Conservation (phyloP, 2,797 vertebrate species). For the Pseudochirops corinnae region DNA sequence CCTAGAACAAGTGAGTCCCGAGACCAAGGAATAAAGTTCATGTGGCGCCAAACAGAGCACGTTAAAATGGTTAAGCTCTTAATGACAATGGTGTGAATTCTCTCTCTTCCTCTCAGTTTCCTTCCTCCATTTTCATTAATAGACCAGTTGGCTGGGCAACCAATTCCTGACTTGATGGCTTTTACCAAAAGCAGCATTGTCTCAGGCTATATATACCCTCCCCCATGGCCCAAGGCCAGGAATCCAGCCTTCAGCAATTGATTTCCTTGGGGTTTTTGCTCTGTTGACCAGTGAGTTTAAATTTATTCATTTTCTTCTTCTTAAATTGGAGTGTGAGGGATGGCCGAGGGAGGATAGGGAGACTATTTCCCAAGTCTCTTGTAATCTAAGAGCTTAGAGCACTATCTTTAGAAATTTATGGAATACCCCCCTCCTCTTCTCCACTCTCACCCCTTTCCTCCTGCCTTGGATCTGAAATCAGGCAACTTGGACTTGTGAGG, state of each 20-base stretch:
- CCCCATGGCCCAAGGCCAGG: neutral
- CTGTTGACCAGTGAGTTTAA: neutral
- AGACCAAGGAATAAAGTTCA: neutral
- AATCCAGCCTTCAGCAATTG: neutral
- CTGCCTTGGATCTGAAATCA: neutral
- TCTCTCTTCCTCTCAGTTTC: neutral
- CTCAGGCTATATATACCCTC: neutral
- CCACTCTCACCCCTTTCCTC: neutral
- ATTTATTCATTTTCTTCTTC: neutral
- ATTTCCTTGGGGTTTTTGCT: neutral
- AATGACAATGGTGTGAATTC: constrained; percentile 1
- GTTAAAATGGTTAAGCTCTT: neutral
- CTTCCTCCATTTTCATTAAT: constrained; percentile 1
- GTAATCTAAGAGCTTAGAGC: neutral
- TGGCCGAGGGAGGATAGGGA: neutral
- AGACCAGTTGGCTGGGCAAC: neutral
- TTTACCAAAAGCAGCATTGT: neutral
- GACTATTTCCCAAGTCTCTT: neutral
- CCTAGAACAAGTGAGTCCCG: neutral
- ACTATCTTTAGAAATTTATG: neutral
- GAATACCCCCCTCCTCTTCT: too few species aligned
- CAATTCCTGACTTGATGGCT: neutral
- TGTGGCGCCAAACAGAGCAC: neutral
- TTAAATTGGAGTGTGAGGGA: neutral
- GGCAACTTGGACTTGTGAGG: neutral